Conservation (phyloP, 1,140 invertebrate genomes). For the Zeugodacus cucurbitae region DNA sequence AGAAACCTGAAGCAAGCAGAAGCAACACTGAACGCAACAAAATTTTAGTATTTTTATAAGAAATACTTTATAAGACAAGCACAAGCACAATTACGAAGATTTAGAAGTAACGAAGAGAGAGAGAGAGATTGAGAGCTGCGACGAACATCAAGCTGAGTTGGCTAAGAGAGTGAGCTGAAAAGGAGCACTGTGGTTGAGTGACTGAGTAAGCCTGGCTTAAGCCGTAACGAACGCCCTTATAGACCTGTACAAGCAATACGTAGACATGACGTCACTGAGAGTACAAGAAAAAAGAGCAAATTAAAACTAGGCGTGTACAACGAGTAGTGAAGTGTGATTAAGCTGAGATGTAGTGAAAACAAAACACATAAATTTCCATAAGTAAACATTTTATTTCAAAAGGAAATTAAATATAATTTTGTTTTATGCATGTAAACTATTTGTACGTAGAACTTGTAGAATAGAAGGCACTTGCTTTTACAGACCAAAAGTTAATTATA, state of each 20-base stretch:
- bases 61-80: background rate
- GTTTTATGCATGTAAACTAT: background rate
- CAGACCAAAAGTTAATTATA: background rate
- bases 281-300: background rate
- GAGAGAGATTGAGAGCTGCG: background rate
- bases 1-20: background rate
- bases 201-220: background rate
- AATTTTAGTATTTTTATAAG: background rate
- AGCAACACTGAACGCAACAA: background rate
- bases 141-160: background rate
- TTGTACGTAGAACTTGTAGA: background rate
- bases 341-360: background rate
- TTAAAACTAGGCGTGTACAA: conserved; percentile 11
- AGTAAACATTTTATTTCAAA: background rate
- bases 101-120: background rate
- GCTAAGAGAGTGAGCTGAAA: background rate
- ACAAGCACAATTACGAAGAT: background rate
- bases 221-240: background rate
- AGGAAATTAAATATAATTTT: background rate
- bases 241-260: background rate
- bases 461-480: background rate
- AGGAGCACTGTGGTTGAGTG: background rate
- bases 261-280: background rate
- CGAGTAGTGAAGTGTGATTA: background rate
- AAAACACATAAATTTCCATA: background rate